Evolutionary conservation across 2,797 vertebrate species (phyloP), one percentile per base, ranked within the genome.

Genomic region (Cuculus canorus): DNA sequence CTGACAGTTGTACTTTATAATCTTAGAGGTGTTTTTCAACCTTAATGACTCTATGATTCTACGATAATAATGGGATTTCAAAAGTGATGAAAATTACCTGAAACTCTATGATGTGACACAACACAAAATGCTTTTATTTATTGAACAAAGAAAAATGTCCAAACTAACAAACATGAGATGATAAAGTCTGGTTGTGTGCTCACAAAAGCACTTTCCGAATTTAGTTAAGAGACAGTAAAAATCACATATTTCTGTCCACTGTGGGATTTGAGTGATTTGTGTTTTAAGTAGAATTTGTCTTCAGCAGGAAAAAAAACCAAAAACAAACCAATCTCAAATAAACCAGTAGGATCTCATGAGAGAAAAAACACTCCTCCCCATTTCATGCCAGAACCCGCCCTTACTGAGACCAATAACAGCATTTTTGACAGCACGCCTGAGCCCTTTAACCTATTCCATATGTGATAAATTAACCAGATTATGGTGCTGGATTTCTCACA

Each of bases 231-330:
- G 53, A 2, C 4, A 23, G 45, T 24, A 68, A 68, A 79, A 59
- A 39, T 48, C 14, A 50, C 5, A 2, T 53, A 76, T 50, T 76
- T 86, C 28, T 63, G 25, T 76, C 32, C 32, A 43, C 21, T 1
- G 0, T 22, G 39, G 43, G 27, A 72, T 47, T 48, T 2, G 0
- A 66, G 13, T 1, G 0, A 79, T n/a, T n/a, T 27, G 8, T 25
- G 27, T 68, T 86, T 68, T 47, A 68, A 32, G 35, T 17, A 80
- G n/a, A 65, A 71, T 32, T 59, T 60, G 32, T 28, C 33, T 45
- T 75, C 43, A 86, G 30, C 12, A 41, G n/a, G 6, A 22, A 37
- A 54, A 60, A 17, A 59, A 27, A 35, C 11, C 41, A 10, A 13
- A 4, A 22, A 9, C 52, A 41, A 48, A 48, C 53, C n/a, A 45